These are phyloP conservation scores for Celastrina argiolus DNA, from an alignment of 2,888 invertebrate species.

Conservation along the genomic window DNA sequence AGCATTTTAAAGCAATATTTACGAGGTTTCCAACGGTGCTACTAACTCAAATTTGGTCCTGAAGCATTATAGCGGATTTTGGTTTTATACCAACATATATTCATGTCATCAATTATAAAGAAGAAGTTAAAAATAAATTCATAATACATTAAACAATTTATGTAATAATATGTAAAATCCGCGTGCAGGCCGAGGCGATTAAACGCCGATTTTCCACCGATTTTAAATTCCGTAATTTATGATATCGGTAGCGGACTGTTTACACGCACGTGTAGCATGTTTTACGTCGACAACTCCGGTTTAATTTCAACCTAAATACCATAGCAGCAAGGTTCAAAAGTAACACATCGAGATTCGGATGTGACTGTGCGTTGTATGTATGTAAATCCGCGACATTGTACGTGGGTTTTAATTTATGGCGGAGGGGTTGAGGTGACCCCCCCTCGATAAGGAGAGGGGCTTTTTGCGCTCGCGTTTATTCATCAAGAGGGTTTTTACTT, in stretches of 20 bases:
- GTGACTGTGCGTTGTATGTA: neutral
- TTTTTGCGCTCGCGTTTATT: neutral
- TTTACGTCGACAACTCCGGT: neutral
- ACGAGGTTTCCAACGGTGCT: too few species aligned
- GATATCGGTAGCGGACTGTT: neutral
- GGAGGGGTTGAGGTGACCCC: neutral
- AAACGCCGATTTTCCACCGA: neutral
- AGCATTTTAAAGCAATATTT: too few species aligned
- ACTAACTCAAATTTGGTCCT: too few species aligned
- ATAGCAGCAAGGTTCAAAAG: neutral
- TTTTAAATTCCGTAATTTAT: neutral
- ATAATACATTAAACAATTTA: neutral
- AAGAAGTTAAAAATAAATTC: too few species aligned
- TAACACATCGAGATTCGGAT: neutral
- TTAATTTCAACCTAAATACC: neutral
- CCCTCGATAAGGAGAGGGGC: neutral
- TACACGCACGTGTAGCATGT: neutral
- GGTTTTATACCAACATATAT: too few species aligned
- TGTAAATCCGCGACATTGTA: neutral
- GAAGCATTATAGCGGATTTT: too few species aligned
- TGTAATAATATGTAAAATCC: neutral
- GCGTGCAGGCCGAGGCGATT: neutral
- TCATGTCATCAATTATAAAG: too few species aligned
- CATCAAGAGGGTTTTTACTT: neutral
- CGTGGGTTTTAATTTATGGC: conserved; percentile 1